These are phyloP conservation scores for Crax fasciolata DNA, from an alignment of 2,797 vertebrate species.

Conservation along the genomic window DNA sequence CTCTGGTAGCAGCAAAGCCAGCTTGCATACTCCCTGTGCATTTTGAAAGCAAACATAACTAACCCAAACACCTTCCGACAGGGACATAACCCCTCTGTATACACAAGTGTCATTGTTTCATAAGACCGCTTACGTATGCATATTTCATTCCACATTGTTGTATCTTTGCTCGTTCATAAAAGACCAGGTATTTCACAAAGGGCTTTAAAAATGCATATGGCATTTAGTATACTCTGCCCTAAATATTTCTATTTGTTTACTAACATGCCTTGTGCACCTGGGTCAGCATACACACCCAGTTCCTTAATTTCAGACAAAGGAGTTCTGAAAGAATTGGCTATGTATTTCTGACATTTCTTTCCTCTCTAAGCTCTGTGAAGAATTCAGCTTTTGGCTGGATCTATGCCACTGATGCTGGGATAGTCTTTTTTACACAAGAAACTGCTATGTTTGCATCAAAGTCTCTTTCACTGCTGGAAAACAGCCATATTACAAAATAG, in stretches of 20 bases:
- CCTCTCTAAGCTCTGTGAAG: not conserved
- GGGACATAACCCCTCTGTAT: not conserved
- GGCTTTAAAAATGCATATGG: slow-evolving; percentile 16
- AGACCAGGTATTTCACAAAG: slow-evolving; percentile 26
- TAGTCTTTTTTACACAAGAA: slow-evolving; percentile 13
- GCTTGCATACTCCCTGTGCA: not conserved
- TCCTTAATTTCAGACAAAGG: not conserved
- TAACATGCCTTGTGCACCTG: not conserved
- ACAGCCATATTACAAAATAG: slow-evolving; percentile 22
- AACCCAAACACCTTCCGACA: slow-evolving; percentile 17
- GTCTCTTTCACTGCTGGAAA: slow-evolving; percentile 29
- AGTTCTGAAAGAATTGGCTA: not conserved
- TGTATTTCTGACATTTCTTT: not conserved
- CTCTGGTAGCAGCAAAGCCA: slow-evolving; percentile 6
- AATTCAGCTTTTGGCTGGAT: not conserved
- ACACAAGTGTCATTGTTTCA: slow-evolving; percentile 8
- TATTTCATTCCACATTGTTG: slow-evolving; percentile 7
- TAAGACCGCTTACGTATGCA: not conserved
- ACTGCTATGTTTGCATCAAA: slow-evolving; percentile 34
- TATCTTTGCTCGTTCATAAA: slow-evolving; percentile 14
- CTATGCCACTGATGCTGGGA: not conserved
- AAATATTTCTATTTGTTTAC: slow-evolving; percentile 17
- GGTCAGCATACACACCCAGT: not conserved
- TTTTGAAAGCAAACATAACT: slow-evolving; percentile 53
- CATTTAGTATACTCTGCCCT: not conserved